A percentile compares a stretch with the other conserved stretches of the same genome.
Conservation (phyloP, 2,797 vertebrate species). For the Coregonus sp. region DNA sequence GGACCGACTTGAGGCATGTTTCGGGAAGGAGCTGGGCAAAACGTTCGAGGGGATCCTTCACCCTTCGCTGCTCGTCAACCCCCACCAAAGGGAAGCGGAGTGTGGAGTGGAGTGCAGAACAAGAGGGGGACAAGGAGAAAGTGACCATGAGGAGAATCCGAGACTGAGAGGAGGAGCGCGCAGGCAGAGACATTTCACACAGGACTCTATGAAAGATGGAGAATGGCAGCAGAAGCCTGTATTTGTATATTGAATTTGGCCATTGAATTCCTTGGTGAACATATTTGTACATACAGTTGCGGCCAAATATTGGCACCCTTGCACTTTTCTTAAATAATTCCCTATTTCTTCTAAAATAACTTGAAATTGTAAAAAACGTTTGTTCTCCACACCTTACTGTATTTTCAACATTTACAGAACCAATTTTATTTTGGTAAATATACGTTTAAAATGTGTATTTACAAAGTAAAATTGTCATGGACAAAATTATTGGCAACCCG, state of each 20-base stretch:
- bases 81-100: not conserved
- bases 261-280: no score
- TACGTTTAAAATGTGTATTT: not conserved
- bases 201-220: not conserved
- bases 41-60: not conserved
- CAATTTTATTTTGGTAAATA: not conserved
- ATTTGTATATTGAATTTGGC: not conserved
- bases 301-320: not conserved
- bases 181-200: not conserved
- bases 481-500: not conserved
- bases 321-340: not conserved
- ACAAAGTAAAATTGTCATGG: not conserved
- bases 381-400: no score
- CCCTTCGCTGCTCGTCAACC: not conserved
- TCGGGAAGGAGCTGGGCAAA: not conserved
- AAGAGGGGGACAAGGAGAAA: not conserved
- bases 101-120: not conserved
- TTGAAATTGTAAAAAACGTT: no score
- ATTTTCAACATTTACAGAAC: not conserved
- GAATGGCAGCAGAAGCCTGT: not conserved
- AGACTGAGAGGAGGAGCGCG: not conserved
- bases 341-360: not conserved
- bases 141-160: not conserved
- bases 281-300: not conserved
- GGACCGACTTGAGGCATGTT: not conserved